Conservation (phyloP, 2,888 invertebrate species). For the Rhagonycha lutea region DNA sequence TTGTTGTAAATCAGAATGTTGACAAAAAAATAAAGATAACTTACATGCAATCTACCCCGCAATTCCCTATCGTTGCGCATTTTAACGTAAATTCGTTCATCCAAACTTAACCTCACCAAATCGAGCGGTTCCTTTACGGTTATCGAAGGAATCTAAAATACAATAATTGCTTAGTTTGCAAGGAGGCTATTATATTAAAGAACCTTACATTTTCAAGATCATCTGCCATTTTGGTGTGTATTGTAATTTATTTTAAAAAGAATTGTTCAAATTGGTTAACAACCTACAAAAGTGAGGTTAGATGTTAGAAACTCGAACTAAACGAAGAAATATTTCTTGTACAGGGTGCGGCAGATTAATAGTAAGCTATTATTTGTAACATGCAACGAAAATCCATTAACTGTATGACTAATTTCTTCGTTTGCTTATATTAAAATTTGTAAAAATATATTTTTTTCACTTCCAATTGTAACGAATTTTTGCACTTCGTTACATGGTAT, state of each 20-base stretch:
- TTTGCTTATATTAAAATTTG: too few species aligned
- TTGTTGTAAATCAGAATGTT: conserved; percentile 3
- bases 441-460: too few species aligned
- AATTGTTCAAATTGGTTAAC: background rate
- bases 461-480: too few species aligned
- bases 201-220: conserved; percentile 47
- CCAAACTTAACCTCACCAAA: conserved; percentile 92
- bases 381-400: too few species aligned
- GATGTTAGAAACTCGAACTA: background rate
- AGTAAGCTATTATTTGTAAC: too few species aligned
- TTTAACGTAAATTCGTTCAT: conserved; percentile 98
- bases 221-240: conserved; percentile 40
- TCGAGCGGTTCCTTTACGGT: conserved; percentile 98
- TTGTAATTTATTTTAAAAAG: background rate
- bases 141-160: conserved; percentile 77
- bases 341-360: background rate
- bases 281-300: background rate
- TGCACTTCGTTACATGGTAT: too few species aligned
- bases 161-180: background rate
- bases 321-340: background rate
- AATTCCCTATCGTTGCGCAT: conserved; percentile 98
- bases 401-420: too few species aligned
- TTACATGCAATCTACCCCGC: conserved; percentile 91
- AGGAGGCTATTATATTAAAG: too few species aligned
- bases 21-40: conserved; percentile 41